phyloP scores from a whole-genome alignment of 2,888 invertebrate genomes.

The Carcina quercana region DNA sequence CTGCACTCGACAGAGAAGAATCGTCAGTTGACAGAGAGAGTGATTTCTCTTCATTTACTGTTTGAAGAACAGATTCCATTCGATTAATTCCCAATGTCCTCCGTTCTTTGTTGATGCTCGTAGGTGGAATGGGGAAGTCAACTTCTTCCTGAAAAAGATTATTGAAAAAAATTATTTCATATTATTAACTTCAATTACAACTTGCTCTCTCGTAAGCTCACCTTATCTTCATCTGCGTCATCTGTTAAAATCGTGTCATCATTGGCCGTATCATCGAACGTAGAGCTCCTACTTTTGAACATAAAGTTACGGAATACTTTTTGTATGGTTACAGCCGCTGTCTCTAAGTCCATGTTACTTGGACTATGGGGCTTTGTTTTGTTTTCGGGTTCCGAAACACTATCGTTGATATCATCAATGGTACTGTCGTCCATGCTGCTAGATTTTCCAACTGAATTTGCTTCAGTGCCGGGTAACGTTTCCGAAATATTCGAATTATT shows the following conservation, averaged over 20 bases:
- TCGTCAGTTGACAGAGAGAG: conserved; percentile 66
- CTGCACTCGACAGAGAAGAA: conserved; percentile 70
- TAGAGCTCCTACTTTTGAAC: conserved; percentile 58
- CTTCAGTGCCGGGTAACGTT: conserved; percentile 4
- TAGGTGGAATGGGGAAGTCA: conserved; percentile 24
- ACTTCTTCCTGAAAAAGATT: conserved; percentile 40
- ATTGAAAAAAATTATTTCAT: background rate
- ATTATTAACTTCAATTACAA: background rate
- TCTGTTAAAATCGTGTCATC: conserved; percentile 38
- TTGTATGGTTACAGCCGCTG: conserved; percentile 73
- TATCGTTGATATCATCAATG: conserved; percentile 5
- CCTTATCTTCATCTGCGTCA: conserved; percentile 37
- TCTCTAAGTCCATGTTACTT: conserved; percentile 61
- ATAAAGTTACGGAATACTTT: conserved; percentile 70
- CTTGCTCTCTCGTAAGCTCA: conserved; percentile 15
- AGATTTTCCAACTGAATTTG: conserved; percentile 8
- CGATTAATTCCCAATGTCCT: conserved; percentile 49
- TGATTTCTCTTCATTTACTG: conserved; percentile 70
- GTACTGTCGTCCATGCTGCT: conserved; percentile 7
- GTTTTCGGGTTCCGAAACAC: background rate
- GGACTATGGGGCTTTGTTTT: conserved; percentile 13
- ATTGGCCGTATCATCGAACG: conserved; percentile 48
- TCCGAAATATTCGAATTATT: conserved; percentile 4
- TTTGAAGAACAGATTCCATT: conserved; percentile 66
- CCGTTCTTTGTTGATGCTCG: conserved; percentile 43